Base-by-base conservation (phyloP, 2,888 invertebrate genomes). In the Xylota sylvarum region DNA sequence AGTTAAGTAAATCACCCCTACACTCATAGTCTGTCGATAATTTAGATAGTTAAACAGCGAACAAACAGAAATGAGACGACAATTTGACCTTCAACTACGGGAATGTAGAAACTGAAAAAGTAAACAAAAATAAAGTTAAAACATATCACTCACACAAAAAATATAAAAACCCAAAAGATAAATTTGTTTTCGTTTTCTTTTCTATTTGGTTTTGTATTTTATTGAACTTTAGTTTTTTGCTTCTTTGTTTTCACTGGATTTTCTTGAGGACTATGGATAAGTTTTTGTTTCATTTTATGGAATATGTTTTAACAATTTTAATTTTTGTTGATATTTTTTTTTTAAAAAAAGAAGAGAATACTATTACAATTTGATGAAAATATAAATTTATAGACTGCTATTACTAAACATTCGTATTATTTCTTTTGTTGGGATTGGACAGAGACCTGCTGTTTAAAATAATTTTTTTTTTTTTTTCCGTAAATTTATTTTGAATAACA, bases 361-460 rank as follows among this genome's bases (percentile, higher is more conserved):
- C 55, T 80, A 70, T 40, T 58, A 67, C 73, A 80, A 78, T 73
- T 40, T 56, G 50, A 70, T 46, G 35, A 48, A 70, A 32, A 55
- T 69, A 67, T 6, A 72, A 72, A 58, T 67, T 65, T n/a, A 37
- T 43, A 55, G 52, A 65, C 40, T 73, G 65, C 69, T 79, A 48
- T 62, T 79, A 40, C 37, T 62, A 58, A 32, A 69, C 58, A 67
- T 69, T 70, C 50, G 40, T 58, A 23, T 12, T 19, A 12, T 56
- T 65, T 43, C 35, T 23, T 74, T 46, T 40, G 9, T 40, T 14
- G 43, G 27, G n/a, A 23, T 23, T 23, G 2, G 30, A 78, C 72
- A 83, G 78, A 78, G 32, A 56, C 67, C 83, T 52, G 52, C 78
- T 83, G 72, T 67, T 23, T 67, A 12, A 17, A 58, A 50, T 10